Evolutionary conservation across 2,888 invertebrate species (phyloP).

Genomic region (Drosophila putrida): DNA sequence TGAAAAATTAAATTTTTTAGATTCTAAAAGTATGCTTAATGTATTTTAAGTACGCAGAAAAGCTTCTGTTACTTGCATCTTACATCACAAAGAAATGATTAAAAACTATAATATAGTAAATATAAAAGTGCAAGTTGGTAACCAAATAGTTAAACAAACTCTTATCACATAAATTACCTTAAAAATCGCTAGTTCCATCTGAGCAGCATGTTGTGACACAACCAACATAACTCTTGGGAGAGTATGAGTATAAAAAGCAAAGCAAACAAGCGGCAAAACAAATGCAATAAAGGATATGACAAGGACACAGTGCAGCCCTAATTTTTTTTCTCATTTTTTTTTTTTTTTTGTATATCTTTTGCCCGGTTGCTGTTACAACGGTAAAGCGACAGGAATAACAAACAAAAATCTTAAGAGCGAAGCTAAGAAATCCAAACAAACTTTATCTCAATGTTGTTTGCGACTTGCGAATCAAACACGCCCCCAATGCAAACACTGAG

Average conservation of each 20-base stretch:
- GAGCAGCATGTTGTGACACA: neutral
- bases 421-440: conserved; percentile 73
- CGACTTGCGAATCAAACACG: conserved; percentile 72
- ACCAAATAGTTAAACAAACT: neutral
- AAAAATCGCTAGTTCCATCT: neutral
- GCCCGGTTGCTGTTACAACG: conserved; percentile 20
- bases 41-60: too few relatives aligned
- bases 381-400: conserved; percentile 51
- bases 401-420: conserved; percentile 60
- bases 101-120: neutral
- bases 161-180: neutral
- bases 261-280: conserved; percentile 47
- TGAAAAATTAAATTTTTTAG: too few relatives aligned
- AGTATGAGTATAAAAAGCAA: conserved; percentile 2
- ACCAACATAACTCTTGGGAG: neutral
- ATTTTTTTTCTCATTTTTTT: neutral
- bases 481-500: conserved; percentile 22
- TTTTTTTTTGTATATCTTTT: conserved; percentile 16
- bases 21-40: too few relatives aligned
- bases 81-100: neutral
- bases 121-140: neutral
- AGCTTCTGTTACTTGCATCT: neutral
- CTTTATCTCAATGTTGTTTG: conserved; percentile 78
- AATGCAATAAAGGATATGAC: conserved; percentile 76
- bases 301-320: conserved; percentile 44